Conservation (phyloP, 92 coral and sea anemone species). For the Actinernus sp. region DNA sequence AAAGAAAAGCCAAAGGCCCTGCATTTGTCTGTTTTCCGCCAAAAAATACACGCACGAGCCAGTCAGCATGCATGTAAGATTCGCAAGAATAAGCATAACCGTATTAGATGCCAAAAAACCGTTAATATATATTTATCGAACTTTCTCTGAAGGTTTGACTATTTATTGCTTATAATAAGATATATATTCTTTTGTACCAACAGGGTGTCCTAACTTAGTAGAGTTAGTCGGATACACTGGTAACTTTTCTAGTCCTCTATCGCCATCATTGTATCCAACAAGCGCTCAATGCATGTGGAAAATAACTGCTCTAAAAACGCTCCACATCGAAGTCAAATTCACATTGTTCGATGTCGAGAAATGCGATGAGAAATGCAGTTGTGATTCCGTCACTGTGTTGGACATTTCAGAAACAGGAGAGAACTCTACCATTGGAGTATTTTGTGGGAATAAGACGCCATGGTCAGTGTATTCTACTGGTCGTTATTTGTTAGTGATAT, state of each 20-base stretch:
- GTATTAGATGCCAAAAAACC: no score
- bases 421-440: constrained; percentile 43
- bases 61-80: no score
- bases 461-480: constrained; percentile 57
- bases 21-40: no score
- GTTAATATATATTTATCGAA: no score
- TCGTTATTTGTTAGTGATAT: constrained; percentile 39
- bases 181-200: no score
- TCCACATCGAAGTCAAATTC: constrained; percentile 31
- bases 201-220: constrained; percentile 34
- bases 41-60: no score
- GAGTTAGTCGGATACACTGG: constrained; percentile 21
- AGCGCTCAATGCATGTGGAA: constrained; percentile 57
- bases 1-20: no score
- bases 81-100: no score
- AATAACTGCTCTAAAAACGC: constrained; percentile 40
- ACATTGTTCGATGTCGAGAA: constrained; percentile 52
- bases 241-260: constrained; percentile 30
- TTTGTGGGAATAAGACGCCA: constrained; percentile 54
- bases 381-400: constrained; percentile 61
- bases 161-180: no score
- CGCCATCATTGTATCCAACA: constrained; percentile 40
- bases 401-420: constrained; percentile 40
- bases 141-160: no score
- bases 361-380: constrained; percentile 48